Evolutionary conservation across 2,113 vertebrate species (phyloP), one percentile per base, ranked within the genome.

Genomic region (Sorex araneus): DNA sequence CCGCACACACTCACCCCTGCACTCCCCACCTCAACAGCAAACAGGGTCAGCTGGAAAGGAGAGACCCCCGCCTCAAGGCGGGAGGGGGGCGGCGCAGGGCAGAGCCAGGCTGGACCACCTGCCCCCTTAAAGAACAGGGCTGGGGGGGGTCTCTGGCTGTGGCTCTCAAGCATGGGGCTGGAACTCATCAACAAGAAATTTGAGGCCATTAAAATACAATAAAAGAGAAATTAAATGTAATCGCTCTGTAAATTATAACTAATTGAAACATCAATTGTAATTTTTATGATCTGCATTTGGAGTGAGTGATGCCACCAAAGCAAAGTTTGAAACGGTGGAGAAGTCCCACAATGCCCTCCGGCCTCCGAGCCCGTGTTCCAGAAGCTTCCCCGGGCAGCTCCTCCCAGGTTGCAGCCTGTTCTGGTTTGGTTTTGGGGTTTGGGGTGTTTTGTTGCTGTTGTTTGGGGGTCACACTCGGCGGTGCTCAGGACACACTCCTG

Each of bases 181-280:
- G 93, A 93, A 96, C 94, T 96, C 97, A 97, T 97, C 96, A 97
- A 95, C 95, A 96, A 95, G 95, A 96, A 96, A 97, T 97, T 64
- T 92, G 93, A 96, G 94, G 93, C 94, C 94, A 97, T 97, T 97
- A 97, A 97, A 97, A 96, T 92, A 97, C 97, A 97, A 97, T 97
- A 96, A 97, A 97, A 97, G 95, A 95, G 96, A 97, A 97, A 97
- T 97, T 96, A 97, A 97, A 96, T 90, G 90, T 94, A 97, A 97
- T 97, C 88, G 64, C 96, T 97, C 95, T 76, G 87, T 97, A 97
- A 96, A 97, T 97, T 97, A 96, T 96, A 96, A 96, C 97, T 97
- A 97, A 97, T 97, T 97, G 97, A 96, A 97, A 96, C 97, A 97
- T 97, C 97, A 94, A 90, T 96, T 97, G 96, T 96, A 91, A 96